A percentile compares a stretch with the other conserved stretches of the same genome.
phyloP scores from a whole-genome alignment of 2,888 invertebrate genomes.

The Nowickia ferox region DNA sequence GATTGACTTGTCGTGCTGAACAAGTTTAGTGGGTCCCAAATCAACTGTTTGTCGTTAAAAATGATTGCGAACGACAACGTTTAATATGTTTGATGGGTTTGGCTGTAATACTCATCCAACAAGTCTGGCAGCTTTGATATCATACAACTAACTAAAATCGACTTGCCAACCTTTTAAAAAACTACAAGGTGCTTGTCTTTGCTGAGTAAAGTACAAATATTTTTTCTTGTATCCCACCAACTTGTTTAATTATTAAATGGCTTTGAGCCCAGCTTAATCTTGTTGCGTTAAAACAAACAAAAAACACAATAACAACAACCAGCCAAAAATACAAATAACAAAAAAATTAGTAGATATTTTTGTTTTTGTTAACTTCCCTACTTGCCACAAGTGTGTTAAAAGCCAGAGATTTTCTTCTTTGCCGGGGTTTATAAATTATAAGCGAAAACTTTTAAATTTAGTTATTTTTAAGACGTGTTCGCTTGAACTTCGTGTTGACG shows the following conservation, averaged over 20 bases:
- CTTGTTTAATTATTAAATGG: constrained; percentile 23
- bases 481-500: constrained; percentile 60
- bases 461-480: constrained; percentile 60
- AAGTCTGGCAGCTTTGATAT: neutral
- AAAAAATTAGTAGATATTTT: neutral
- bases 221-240: neutral
- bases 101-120: too few relatives aligned
- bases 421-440: constrained; percentile 63
- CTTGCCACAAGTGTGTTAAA: constrained; percentile 59
- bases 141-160: neutral
- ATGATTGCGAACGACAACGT: too few relatives aligned
- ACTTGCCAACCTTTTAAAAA: constrained; percentile 33
- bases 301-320: constrained; percentile 8
- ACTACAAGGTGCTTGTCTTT: constrained; percentile 26
- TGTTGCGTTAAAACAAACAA: constrained; percentile 38
- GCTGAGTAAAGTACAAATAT: neutral
- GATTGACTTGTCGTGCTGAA: too few relatives aligned
- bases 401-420: constrained; percentile 38
- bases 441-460: constrained; percentile 50
- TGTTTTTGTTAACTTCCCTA: constrained; percentile 62
- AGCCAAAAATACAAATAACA: constrained; percentile 21
- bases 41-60: too few relatives aligned
- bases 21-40: too few relatives aligned
- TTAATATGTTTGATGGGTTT: too few relatives aligned
- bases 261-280: constrained; percentile 38